phyloP scores from a whole-genome alignment of 2,113 vertebrate species.

The Hiodon alosoides region DNA sequence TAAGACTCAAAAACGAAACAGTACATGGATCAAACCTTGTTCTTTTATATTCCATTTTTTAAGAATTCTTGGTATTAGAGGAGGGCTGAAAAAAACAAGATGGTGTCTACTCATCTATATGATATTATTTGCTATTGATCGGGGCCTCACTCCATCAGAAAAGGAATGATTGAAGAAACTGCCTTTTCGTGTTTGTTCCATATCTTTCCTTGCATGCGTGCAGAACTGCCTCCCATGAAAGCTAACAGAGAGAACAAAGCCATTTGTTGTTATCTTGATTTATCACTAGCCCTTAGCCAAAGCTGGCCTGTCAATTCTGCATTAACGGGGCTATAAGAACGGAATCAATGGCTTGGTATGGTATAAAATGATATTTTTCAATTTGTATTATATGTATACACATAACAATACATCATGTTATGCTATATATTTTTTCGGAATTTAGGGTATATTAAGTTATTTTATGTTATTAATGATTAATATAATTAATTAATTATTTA shows the following conservation, averaged over 20 bases:
- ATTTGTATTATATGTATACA: background rate
- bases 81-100: background rate
- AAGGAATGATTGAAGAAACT: slow-evolving; percentile 17
- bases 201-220: background rate
- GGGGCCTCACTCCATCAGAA: slow-evolving; percentile 34
- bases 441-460: too few relatives aligned
- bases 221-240: background rate
- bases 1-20: background rate
- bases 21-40: background rate
- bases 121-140: slow-evolving; percentile 61
- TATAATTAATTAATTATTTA: too few relatives aligned
- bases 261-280: slow-evolving; percentile 21
- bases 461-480: too few relatives aligned
- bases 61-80: background rate
- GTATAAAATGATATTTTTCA: slow-evolving; percentile 22
- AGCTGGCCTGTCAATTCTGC: slow-evolving; percentile 50
- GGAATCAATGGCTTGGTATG: slow-evolving; percentile 47
- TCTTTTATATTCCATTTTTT: slow-evolving; percentile 9
- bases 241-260: background rate
- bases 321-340: slow-evolving; percentile 62
- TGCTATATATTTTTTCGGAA: too few relatives aligned
- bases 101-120: slow-evolving; percentile 50
- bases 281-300: slow-evolving; percentile 21
- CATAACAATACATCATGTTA: background rate
- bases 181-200: slow-evolving; percentile 7